Percentiles rank a stretch among this genome's conserved stretches.
Conservation (phyloP, 92 coral and sea anemone genomes). For the Siderastrea siderea region DNA sequence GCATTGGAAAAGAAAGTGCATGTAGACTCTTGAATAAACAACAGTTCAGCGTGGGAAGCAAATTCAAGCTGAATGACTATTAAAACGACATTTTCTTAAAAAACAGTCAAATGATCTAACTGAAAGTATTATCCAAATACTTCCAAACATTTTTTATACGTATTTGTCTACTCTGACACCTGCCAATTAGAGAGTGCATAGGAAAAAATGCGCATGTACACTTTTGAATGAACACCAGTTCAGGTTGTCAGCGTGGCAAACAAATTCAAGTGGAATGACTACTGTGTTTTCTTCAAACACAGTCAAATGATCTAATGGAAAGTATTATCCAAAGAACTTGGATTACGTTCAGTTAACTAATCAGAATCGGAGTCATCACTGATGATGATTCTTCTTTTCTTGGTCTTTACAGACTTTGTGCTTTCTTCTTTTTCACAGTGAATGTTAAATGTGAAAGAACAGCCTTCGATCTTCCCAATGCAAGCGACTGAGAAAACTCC, state of each 20-base stretch:
- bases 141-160: too few species aligned
- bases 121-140: not conserved
- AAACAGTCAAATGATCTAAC: not conserved
- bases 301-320: too few species aligned
- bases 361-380: conserved; percentile 1
- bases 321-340: too few species aligned
- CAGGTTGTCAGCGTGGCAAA: too few species aligned
- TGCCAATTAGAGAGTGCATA: too few species aligned
- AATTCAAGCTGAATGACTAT: not conserved
- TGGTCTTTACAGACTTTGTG: not conserved
- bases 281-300: too few species aligned
- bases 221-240: too few species aligned
- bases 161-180: too few species aligned
- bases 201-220: too few species aligned
- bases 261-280: too few species aligned
- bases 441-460: conserved; percentile 12
- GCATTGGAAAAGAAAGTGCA: not conserved
- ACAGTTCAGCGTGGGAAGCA: conserved; percentile 1
- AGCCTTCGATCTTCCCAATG: not conserved
- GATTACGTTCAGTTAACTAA: not conserved
- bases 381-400: not conserved
- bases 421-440: not conserved
- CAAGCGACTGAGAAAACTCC: not conserved
- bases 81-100: not conserved
- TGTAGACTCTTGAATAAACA: not conserved